A percentile compares a stretch with the other conserved stretches of the same genome.
These are phyloP conservation scores for Typhlichthys subterraneus DNA, from an alignment of 2,797 vertebrate species.

Conservation along the genomic window DNA sequence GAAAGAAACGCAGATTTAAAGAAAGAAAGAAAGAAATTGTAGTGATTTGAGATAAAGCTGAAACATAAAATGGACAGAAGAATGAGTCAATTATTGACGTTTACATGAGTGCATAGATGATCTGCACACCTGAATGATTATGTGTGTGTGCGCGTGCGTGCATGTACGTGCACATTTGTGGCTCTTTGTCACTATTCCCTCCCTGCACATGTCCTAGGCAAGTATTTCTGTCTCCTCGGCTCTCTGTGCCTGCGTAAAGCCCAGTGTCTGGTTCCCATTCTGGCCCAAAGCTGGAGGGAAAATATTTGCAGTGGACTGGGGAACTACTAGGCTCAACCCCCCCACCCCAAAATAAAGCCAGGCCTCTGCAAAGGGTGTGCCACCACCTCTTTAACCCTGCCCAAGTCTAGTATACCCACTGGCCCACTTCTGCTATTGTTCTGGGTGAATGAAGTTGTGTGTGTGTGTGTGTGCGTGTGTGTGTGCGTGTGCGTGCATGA, in stretches of 20 bases:
- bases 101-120: background rate
- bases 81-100: too few relatives aligned
- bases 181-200: constrained; percentile 21
- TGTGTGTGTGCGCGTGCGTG: background rate
- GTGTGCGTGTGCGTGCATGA: constrained; percentile 23
- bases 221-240: constrained; percentile 57
- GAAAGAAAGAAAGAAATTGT: constrained; percentile 6
- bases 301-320: constrained; percentile 63
- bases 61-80: constrained; percentile 20
- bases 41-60: constrained; percentile 6
- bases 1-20: constrained; percentile 5
- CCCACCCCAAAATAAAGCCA: constrained; percentile 6
- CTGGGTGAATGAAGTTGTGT: constrained; percentile 53
- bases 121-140: background rate
- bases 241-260: constrained; percentile 54
- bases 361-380: constrained; percentile 68
- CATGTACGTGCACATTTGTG: background rate
- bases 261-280: constrained; percentile 67
- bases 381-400: constrained; percentile 57
- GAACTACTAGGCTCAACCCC: constrained; percentile 36
- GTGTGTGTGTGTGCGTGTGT: constrained; percentile 12
- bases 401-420: constrained; percentile 58
- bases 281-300: constrained; percentile 44
- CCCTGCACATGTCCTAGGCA: background rate
- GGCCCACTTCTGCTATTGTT: constrained; percentile 65